Conservation (phyloP, 2,113 vertebrate species). For the Syrrhaptes paradoxus region DNA sequence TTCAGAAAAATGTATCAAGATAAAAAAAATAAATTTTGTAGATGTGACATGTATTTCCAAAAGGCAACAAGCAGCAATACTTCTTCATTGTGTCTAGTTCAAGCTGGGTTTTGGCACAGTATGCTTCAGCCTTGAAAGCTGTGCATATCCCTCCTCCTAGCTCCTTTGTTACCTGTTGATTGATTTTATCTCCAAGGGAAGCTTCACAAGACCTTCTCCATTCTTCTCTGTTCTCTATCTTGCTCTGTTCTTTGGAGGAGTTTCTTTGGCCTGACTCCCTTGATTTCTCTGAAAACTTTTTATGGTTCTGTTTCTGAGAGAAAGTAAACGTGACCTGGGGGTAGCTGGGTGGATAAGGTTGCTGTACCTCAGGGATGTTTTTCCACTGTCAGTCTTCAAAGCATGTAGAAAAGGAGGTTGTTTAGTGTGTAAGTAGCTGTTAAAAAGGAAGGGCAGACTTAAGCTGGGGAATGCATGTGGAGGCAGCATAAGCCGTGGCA, state of each 20-base stretch:
- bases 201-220: not conserved
- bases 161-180: not conserved
- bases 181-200: not conserved
- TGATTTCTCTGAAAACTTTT: not conserved
- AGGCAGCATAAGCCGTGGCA: slow-evolving; percentile 40
- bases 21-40: too few relatives aligned
- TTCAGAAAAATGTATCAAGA: not conserved
- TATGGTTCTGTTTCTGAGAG: not conserved
- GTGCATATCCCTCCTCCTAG: not conserved
- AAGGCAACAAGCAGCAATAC: not conserved
- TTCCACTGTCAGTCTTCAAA: not conserved
- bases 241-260: not conserved
- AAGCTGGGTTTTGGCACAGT: not conserved
- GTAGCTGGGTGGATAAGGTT: not conserved
- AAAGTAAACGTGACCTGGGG: not conserved
- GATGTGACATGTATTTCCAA: not conserved
- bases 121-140: not conserved
- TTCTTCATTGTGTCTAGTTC: not conserved
- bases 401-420: not conserved
- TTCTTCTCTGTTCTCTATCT: not conserved
- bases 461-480: not conserved
- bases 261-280: not conserved
- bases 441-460: not conserved
- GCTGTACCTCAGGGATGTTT: not conserved
- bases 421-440: slow-evolving; percentile 15